A percentile compares a stretch with the other conserved stretches of the same genome.
phyloP scores from a whole-genome alignment of 2,113 vertebrate genomes.

The Paracanthobrama guichenoti region DNA sequence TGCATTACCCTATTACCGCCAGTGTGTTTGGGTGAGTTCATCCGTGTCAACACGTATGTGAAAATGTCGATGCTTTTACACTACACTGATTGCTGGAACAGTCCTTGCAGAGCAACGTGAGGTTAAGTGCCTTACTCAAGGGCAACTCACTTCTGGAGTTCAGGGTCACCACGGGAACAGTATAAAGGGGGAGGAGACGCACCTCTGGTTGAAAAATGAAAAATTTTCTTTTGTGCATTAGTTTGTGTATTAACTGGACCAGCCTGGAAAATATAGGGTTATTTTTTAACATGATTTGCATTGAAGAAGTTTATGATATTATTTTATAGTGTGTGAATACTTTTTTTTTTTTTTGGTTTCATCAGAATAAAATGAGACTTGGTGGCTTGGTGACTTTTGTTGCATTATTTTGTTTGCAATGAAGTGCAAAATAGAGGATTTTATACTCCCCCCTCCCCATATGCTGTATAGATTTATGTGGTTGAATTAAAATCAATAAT shows the following conservation, averaged over 20 bases:
- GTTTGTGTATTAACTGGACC: neutral
- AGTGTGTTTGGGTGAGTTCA: conserved; percentile 37
- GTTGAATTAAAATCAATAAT: too few relatives aligned
- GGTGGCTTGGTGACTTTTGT: too few relatives aligned
- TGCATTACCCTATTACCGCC: conserved; percentile 41
- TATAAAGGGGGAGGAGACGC: neutral
- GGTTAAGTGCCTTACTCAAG: conserved; percentile 22
- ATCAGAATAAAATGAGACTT: too few relatives aligned
- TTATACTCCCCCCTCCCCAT: too few relatives aligned
- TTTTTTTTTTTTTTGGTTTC: too few relatives aligned
- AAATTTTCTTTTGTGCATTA: neutral
- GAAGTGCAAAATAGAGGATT: too few relatives aligned
- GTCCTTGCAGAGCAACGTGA: neutral
- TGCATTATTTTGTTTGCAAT: too few relatives aligned
- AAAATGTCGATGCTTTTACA: conserved; percentile 4
- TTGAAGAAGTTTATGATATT: too few relatives aligned
- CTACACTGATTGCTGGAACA: neutral
- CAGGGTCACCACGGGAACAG: neutral
- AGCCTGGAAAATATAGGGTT: too few relatives aligned
- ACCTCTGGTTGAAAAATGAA: neutral
- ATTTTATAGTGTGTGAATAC: too few relatives aligned
- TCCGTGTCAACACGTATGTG: conserved; percentile 32
- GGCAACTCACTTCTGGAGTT: neutral
- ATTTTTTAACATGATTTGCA: too few relatives aligned
- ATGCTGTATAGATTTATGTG: too few relatives aligned